phyloP scores from a whole-genome alignment of 2,797 vertebrate species.

The Sylvilagus floridanus region DNA sequence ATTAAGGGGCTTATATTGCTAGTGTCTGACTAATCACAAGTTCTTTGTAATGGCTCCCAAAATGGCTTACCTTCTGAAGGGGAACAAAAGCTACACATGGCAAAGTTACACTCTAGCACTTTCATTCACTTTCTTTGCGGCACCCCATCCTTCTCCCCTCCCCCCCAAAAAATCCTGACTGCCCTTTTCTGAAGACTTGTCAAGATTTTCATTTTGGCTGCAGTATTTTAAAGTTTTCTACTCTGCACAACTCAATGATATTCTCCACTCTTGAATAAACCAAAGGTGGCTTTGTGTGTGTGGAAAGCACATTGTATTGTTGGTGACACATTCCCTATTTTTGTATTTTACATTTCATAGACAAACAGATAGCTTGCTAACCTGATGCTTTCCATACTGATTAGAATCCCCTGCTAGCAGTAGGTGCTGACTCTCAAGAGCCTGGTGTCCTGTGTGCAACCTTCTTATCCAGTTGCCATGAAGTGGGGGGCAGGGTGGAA shows the following conservation, averaged over 20 bases:
- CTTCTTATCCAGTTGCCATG: not conserved
- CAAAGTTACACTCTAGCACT: not conserved
- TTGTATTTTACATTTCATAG: conserved; percentile 38
- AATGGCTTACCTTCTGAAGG: conserved; percentile 9
- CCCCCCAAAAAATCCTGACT: not conserved
- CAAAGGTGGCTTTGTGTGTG: not conserved
- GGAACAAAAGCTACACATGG: not conserved
- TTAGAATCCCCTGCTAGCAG: not conserved
- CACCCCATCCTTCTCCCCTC: no score
- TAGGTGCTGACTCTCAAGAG: not conserved
- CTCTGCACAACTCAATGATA: not conserved
- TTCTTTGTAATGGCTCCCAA: conserved; percentile 25
- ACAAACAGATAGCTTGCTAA: not conserved
- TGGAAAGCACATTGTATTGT: not conserved
- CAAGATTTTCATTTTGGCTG: not conserved
- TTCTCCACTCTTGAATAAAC: not conserved
- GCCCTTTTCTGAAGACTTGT: not conserved
- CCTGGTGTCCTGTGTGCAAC: not conserved
- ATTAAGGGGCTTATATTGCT: not conserved
- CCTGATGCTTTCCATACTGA: not conserved
- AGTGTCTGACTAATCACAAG: not conserved
- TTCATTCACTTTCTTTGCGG: not conserved
- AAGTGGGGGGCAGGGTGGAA: not conserved
- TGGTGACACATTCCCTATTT: not conserved
- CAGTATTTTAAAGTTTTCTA: not conserved